Base-by-base conservation (phyloP, 2,797 vertebrate species). In the Australoheros facetus region DNA sequence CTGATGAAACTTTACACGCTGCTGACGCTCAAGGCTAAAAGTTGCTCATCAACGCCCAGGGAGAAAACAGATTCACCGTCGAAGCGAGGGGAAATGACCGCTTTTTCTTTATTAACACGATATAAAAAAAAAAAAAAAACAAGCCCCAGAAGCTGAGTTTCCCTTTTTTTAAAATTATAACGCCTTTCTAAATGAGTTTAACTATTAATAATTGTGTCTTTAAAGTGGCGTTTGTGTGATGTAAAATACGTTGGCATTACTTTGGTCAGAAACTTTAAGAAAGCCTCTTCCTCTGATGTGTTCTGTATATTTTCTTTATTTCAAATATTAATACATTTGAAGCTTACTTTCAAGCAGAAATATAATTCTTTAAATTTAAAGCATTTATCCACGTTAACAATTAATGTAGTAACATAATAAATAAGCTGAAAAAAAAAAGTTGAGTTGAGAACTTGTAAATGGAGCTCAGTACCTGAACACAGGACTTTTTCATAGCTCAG, bases 41-140 rank as follows among this genome's bases (percentile, higher is more conserved):
- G 85, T 79, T 85, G 56, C 42, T 84, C 55, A 79, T 87, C 81
- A 81, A 86, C 89, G 88, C 86, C 85, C 82, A 82, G 77, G 77
- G 21, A 37, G 70, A 86, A 83, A 60, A 69, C 72, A 8, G 17
- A 80, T 32, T 58, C 58, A 45, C 56, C 54, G 23, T 76, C 7
- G 34, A 73, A 85, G 42, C 60, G 17, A 13, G n/a, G 60, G 78
- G 80, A 87, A 89, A 90, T 73, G 13, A 54, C 73, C 11, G 21
- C 0, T 3, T 6, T 78, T 79, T 51, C 45, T 70, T 75, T 42
- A 80, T 60, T 3, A 37, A 77, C 51, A 23, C 19, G 7, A 32
- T 42, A 28, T 28, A 3, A 28, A 3, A 23, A 26, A 26, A 26
- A 26, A 26, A 79, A 80, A 77, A 75, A 34, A 26, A 51, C 13